Evolutionary conservation across 2,797 vertebrate genomes (phyloP), one percentile per base, ranked within the genome.

Genomic region (Spinus pinus): DNA sequence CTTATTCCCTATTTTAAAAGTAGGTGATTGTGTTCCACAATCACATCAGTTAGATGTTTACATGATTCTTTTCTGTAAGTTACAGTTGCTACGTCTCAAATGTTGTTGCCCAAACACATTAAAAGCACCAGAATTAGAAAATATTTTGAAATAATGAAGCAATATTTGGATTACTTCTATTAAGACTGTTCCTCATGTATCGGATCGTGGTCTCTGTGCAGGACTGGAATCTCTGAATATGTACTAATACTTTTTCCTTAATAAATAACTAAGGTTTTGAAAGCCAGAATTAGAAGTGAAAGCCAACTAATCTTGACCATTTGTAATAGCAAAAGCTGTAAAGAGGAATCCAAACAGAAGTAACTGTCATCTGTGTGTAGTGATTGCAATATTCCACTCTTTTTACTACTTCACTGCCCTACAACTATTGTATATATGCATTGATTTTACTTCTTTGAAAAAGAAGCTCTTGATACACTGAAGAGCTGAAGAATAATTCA

Each of bases 401-500:
- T 71, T 78, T 51, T 25, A 50, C 58, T 44, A 81, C 25, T 20
- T 74, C 17, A 30, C 46, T 69, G 30, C 9, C 37, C 64, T 64
- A 42, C 31, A 71, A 42, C 20, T 31, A 21, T 12, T 7, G 2
- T 15, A 17, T 35, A 39, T 10, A 17, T 50, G 41, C 44, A 42
- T 5, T 73, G 30, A 61, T 73, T 91, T 75, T 58, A 41, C 10
- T n/a, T 60, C 33, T 91, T 91, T 73, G 74, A 88, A 31, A 67
- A 67, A 79, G 14, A 72, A 74, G 39, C 9, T 77, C 22, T 25
- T 80, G 14, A 57, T 41, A 73, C 5, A 73, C 9, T 41, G 33
- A 88, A 67, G 24, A 86, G 21, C 5, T 53, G 78, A 78, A 49
- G 37, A 81, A 53, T 22, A 44, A 44, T 65, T 61, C 46, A 57